A percentile compares a stretch with the other conserved stretches of the same genome.
Conservation (phyloP, 2,113 vertebrate species). For the Formicarius rufipectus region DNA sequence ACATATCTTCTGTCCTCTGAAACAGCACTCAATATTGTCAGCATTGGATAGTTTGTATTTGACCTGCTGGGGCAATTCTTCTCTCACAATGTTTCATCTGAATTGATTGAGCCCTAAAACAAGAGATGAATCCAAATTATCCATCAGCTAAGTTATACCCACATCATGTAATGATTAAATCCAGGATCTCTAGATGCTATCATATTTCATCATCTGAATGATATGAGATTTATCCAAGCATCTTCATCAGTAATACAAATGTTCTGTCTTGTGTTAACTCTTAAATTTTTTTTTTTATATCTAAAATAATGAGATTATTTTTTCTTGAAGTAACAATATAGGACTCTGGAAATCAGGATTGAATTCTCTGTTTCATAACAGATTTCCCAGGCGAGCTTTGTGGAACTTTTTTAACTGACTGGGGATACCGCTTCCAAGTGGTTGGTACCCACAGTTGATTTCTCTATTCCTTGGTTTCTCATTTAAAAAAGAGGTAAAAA, state of each 20-base stretch:
- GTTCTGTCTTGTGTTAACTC: neutral
- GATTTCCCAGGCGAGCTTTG: neutral
- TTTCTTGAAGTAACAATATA: neutral
- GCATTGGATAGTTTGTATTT: neutral
- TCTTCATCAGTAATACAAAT: neutral
- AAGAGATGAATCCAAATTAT: neutral
- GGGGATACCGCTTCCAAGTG: neutral
- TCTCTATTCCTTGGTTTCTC: neutral
- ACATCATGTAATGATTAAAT: neutral
- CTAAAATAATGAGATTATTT: neutral
- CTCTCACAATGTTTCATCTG: neutral
- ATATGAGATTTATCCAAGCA: neutral
- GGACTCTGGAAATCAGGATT: neutral
- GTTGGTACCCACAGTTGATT: neutral
- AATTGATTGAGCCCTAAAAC: neutral
- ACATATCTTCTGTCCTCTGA: neutral
- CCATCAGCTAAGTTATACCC: neutral
- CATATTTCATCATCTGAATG: neutral
- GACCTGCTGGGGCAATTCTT: neutral
- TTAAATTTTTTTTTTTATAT: neutral
- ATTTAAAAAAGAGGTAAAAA: neutral
- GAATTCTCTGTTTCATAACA: neutral
- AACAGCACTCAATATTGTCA: fast-evolving
- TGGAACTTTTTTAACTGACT: neutral
- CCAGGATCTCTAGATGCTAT: neutral